Evolutionary conservation across 2,113 vertebrate genomes (phyloP).

Genomic region (Melanotaenia duboulayi): DNA sequence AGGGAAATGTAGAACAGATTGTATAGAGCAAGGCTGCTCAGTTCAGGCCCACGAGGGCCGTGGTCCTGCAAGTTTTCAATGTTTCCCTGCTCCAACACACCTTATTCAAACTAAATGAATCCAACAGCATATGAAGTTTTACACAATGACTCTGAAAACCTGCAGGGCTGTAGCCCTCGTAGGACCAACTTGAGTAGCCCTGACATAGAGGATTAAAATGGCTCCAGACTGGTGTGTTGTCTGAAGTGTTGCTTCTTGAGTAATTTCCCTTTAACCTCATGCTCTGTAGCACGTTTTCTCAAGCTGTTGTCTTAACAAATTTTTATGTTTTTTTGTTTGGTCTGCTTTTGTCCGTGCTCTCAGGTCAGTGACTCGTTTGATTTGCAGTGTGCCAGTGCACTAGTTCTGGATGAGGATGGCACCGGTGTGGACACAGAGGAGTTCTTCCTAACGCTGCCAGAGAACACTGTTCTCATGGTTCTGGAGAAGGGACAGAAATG

Average conservation of each 20-base stretch:
- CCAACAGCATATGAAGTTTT: no score
- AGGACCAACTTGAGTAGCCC: no score
- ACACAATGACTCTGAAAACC: no score
- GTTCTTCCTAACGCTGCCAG: slow-evolving; percentile 88
- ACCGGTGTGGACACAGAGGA: slow-evolving; percentile 90
- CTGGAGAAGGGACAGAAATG: slow-evolving; percentile 89
- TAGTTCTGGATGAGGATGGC: slow-evolving; percentile 95
- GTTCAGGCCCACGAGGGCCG: no score
- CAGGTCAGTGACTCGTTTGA: slow-evolving; percentile 83
- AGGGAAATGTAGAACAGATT: not conserved
- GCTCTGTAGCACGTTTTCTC: not conserved
- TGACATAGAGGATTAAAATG: not conserved
- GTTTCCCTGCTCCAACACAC: no score
- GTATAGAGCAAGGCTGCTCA: no score
- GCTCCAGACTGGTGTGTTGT: not conserved
- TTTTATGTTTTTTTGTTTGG: not conserved
- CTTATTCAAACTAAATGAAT: no score
- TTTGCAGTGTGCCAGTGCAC: slow-evolving; percentile 48
- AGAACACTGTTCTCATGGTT: slow-evolving; percentile 87
- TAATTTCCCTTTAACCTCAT: not conserved
- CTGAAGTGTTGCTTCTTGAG: not conserved
- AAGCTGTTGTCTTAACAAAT: not conserved
- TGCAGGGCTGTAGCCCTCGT: not conserved
- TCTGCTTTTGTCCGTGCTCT: not conserved
- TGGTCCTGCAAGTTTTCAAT: no score